phyloP scores from a whole-genome alignment of 2,888 invertebrate genomes.

The Fragum sueziense region DNA sequence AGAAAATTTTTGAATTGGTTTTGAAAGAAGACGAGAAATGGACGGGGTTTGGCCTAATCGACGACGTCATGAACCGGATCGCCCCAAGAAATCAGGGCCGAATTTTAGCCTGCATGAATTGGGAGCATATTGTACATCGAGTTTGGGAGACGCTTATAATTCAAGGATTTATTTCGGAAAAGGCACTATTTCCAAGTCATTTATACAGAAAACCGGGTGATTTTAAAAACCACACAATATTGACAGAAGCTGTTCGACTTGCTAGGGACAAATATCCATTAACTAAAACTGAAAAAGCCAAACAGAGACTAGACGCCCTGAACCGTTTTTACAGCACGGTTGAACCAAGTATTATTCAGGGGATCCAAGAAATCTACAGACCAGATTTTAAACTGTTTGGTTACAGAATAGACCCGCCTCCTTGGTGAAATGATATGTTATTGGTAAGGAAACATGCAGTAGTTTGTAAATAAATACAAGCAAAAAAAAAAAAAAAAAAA shows the following conservation, averaged over 20 bases:
- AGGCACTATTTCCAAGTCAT: neutral
- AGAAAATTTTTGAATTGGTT: too few relatives aligned
- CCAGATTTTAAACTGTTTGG: constrained; percentile 6
- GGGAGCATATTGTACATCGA: too few relatives aligned
- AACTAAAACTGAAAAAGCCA: neutral
- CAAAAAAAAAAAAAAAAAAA: too few relatives aligned
- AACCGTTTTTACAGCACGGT: neutral
- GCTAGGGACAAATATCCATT: neutral
- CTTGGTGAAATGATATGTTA: neutral
- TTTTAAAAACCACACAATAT: neutral
- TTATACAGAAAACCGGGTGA: neutral
- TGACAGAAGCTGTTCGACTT: neutral
- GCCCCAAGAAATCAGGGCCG: too few relatives aligned
- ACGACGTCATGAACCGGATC: too few relatives aligned
- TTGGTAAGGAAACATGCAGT: too few relatives aligned
- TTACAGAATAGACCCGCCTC: neutral
- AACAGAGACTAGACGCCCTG: neutral
- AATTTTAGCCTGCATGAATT: too few relatives aligned
- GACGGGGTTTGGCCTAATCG: too few relatives aligned
- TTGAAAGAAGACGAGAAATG: too few relatives aligned
- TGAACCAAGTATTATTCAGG: neutral
- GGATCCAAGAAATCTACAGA: neutral
- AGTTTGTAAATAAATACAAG: too few relatives aligned
- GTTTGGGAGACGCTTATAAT: neutral
- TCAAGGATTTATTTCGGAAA: neutral